phyloP scores from a whole-genome alignment of 2,888 invertebrate genomes.

The Diabrotica balteata region DNA sequence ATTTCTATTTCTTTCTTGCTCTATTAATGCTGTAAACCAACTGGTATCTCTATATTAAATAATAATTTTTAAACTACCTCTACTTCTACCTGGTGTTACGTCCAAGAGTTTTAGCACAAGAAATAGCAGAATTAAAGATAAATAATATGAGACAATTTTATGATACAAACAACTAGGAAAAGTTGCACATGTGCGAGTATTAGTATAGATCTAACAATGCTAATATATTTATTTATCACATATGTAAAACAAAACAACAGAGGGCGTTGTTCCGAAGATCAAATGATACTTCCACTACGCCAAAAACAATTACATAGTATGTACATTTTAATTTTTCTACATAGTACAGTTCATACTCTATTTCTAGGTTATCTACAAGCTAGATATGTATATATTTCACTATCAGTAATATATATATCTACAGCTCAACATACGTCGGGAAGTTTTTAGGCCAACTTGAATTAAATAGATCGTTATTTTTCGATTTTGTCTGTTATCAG shows the following conservation, averaged over 20 bases:
- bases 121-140: not conserved
- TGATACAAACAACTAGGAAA: conserved; percentile 20
- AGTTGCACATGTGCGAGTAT: conserved; percentile 29
- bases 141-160: conserved; percentile 13
- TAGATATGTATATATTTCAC: conserved; percentile 57
- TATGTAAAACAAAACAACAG: conserved; percentile 57
- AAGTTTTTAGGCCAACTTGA: conserved; percentile 48
- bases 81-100: not conserved
- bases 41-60: no score
- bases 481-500: no score
- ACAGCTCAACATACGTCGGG: conserved; percentile 55
- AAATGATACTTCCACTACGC: conserved; percentile 49
- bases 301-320: conserved; percentile 51
- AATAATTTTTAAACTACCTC: no score
- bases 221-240: conserved; percentile 50
- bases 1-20: no score
- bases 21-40: no score
- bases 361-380: conserved; percentile 47
- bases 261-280: conserved; percentile 54
- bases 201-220: conserved; percentile 29
- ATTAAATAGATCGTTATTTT: conserved; percentile 28
- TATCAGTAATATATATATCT: conserved; percentile 46
- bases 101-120: not conserved
- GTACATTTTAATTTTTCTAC: conserved; percentile 49
- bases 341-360: conserved; percentile 44